These are phyloP conservation scores for Timema cristinae DNA, from an alignment of 2,888 invertebrate genomes.

Conservation along the genomic window DNA sequence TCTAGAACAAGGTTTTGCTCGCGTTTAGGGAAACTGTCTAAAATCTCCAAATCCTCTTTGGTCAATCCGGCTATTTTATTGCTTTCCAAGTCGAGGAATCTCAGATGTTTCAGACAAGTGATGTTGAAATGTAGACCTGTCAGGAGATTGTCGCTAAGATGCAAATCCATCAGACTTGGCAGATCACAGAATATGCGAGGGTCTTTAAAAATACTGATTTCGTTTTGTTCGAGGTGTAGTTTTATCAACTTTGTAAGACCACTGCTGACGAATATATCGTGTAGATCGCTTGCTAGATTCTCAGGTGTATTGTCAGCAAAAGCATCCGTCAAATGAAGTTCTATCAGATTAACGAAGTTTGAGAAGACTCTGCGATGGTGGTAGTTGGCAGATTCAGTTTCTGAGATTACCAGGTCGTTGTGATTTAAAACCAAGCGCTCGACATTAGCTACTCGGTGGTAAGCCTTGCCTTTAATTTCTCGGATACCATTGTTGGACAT, in stretches of 20 bases:
- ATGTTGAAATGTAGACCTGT: conserved; percentile 62
- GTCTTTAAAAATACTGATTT: conserved; percentile 63
- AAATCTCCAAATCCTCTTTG: conserved; percentile 51
- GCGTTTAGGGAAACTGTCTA: conserved; percentile 53
- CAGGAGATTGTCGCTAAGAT: conserved; percentile 63
- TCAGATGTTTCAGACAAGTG: conserved; percentile 59
- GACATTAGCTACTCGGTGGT: conserved; percentile 67
- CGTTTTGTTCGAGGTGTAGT: conserved; percentile 71
- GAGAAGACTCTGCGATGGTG: conserved; percentile 67
- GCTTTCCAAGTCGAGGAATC: conserved; percentile 63
- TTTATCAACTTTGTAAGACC: conserved; percentile 62
- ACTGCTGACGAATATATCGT: conserved; percentile 65
- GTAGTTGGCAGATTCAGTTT: conserved; percentile 51
- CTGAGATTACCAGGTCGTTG: conserved; percentile 61
- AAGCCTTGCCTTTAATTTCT: conserved; percentile 68
- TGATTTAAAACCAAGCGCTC: conserved; percentile 65
- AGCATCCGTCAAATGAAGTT: conserved; percentile 68
- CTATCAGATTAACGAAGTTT: conserved; percentile 63
- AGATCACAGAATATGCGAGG: conserved; percentile 65
- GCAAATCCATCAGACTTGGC: conserved; percentile 60
- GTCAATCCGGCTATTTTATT: conserved; percentile 60
- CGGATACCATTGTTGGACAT: conserved; percentile 69
- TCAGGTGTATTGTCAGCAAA: conserved; percentile 62
- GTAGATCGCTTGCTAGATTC: conserved; percentile 60
- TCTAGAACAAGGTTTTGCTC: conserved; percentile 55